Conservation (phyloP, 2,888 invertebrate genomes). For the Furcula furcula region DNA sequence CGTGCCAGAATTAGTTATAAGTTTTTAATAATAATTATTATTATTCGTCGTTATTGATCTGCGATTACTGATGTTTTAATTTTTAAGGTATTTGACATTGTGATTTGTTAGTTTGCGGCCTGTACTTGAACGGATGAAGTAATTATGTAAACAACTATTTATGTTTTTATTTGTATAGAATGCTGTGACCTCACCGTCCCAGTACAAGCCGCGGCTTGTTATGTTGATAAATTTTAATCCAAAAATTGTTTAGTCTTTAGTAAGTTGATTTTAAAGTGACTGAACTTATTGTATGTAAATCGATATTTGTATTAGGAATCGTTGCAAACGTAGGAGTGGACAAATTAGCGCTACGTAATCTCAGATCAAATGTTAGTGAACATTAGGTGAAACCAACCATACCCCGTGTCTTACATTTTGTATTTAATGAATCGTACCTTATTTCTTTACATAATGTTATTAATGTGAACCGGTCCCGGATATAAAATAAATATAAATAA, state of each 20-base stretch:
- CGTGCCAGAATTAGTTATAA: slow-evolving; percentile 65
- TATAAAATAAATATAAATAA: slow-evolving; percentile 63
- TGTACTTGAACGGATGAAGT: slow-evolving; percentile 5
- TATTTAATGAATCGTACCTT: slow-evolving; percentile 64
- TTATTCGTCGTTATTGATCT: slow-evolving; percentile 56
- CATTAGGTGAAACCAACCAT: slow-evolving; percentile 36
- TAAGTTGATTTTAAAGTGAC: slow-evolving; percentile 14
- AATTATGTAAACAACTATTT: neutral
- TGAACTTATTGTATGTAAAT: slow-evolving; percentile 23
- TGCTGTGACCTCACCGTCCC: neutral
- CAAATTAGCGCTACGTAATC: slow-evolving; percentile 45
- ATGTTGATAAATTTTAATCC: slow-evolving; percentile 16
- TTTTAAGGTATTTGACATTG: slow-evolving; percentile 18
- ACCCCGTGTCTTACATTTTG: slow-evolving; percentile 63
- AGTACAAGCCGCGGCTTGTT: slow-evolving; percentile 8
- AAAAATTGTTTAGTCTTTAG: slow-evolving; percentile 9
- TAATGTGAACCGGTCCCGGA: slow-evolving; percentile 66
- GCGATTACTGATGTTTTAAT: slow-evolving; percentile 43
- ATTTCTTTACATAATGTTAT: slow-evolving; percentile 72
- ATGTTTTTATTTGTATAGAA: neutral
- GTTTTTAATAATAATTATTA: slow-evolving; percentile 26
- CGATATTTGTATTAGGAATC: slow-evolving; percentile 18
- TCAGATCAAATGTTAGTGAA: slow-evolving; percentile 51
- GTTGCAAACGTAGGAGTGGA: slow-evolving; percentile 19
- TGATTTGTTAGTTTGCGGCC: slow-evolving; percentile 16